Conservation (phyloP, 1,140 invertebrate genomes). For the Drosophila ogumai region DNA sequence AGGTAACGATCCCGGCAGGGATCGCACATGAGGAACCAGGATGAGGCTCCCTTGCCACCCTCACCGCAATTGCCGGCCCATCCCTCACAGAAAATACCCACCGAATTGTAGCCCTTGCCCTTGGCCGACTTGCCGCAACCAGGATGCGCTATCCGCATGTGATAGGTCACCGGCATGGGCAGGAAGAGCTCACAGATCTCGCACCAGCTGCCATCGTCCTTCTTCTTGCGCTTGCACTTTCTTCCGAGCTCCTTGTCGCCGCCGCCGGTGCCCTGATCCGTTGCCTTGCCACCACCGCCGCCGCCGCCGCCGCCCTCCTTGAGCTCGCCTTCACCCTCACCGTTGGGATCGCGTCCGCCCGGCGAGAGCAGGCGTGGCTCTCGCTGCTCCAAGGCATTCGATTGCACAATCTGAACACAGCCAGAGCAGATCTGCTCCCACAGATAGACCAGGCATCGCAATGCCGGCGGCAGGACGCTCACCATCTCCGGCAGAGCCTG, state of each 20-base stretch:
- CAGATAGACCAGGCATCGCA: constrained; percentile 92
- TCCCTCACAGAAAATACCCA: constrained; percentile 93
- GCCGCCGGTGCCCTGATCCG: constrained; percentile 17
- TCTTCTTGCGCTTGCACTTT: constrained; percentile 87
- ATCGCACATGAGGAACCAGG: constrained; percentile 97
- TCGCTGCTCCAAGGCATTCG: constrained; percentile 75
- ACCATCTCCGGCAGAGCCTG: constrained; percentile 79
- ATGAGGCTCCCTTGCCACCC: constrained; percentile 91
- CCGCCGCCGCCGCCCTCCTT: constrained; percentile 73
- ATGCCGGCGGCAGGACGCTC: constrained; percentile 92
- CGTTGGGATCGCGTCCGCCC: constrained; percentile 22
- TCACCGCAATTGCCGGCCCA: constrained; percentile 96
- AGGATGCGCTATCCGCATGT: constrained; percentile 95
- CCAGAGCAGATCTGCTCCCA: constrained; percentile 95
- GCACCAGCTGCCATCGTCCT: constrained; percentile 87
- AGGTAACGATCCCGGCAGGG: constrained; percentile 93
- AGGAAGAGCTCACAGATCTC: constrained; percentile 94
- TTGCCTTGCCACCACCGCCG: constrained; percentile 7
- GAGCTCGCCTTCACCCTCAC: constrained; percentile 76
- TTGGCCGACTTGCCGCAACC: constrained; percentile 94
- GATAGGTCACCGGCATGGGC: constrained; percentile 92
- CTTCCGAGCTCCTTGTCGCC: constrained; percentile 86
- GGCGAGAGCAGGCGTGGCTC: constrained; percentile 62
- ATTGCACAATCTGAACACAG: constrained; percentile 87
- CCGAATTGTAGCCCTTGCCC: constrained; percentile 94